Base-by-base conservation (phyloP, 2,113 vertebrate genomes). In the Cyrtonyx montezumae region DNA sequence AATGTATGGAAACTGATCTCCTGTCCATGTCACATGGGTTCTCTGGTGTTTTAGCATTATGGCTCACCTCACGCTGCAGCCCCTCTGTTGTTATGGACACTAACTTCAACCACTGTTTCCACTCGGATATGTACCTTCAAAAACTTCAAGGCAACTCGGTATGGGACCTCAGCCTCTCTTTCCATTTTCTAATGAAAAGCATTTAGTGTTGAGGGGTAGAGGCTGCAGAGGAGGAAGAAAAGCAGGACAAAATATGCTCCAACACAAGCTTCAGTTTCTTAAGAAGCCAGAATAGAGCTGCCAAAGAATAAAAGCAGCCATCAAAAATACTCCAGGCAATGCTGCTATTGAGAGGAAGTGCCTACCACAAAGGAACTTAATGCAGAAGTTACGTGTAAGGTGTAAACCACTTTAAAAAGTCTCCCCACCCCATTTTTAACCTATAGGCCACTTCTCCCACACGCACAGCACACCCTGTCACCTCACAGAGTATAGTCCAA, bases 301-400 rank as follows among this genome's bases (percentile, higher is more conserved):
- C 22, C 8, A 3, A 9, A 19, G 15, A 1, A 23, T 53, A 79
- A 77, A 66, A 46, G 6, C 53, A 76, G 28, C n/a, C 28, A 78
- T 48, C 15, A 62, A 36, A 88, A 87, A 22, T 46, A 76, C 37
- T 91, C 43, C 71, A 83, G 65, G 49, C 49, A 66, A 71, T 93
- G 93, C 88, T 86, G 96, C 89, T 69, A 34, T 55, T 55, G 93
- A 88, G 61, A 63, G 55, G 49, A 97, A 56, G 78, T 18, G 43
- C 0, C 10, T 19, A 55, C 34, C 20, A 32, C 1, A 22, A 74
- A 49, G 9, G 34, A 78, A 21, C 28, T 63, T 42, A 67, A 58
- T 12, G 13, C 30, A 42, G 32, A 9, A 78, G 30, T n/a, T 11
- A 32, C 3, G 26, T 26, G n/a, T 23, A 49, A 69, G 3, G 23